Percentiles rank a stretch among this genome's conserved stretches.
phyloP scores from a whole-genome alignment of 2,113 vertebrate species.

The Rhinolophus sinicus region DNA sequence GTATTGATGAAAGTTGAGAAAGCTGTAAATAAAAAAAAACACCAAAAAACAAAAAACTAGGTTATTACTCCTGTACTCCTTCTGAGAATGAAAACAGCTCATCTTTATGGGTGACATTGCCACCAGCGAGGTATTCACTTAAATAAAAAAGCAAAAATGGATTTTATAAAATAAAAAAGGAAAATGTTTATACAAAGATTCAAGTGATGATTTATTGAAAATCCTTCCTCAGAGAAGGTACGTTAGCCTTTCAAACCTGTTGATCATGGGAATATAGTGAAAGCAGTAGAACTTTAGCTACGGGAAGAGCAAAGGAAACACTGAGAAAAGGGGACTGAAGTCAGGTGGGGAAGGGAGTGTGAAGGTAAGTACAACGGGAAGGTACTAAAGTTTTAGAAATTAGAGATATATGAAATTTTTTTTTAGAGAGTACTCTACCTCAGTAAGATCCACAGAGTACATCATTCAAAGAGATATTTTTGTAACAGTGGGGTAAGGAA shows the following conservation, averaged over 20 bases:
- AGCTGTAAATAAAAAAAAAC: background rate
- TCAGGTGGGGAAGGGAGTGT: accelerated
- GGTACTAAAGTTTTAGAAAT: background rate
- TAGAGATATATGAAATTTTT: background rate
- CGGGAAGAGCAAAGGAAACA: background rate
- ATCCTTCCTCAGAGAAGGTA: background rate
- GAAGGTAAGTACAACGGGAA: background rate
- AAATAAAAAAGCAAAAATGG: background rate
- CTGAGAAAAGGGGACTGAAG: background rate
- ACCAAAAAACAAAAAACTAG: too few relatives aligned
- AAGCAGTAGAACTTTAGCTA: background rate
- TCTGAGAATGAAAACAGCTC: background rate
- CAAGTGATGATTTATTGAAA: background rate
- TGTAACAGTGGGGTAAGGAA: background rate
- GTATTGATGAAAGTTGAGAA: background rate
- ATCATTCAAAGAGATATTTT: background rate
- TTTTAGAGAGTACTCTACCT: background rate
- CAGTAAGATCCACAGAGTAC: background rate
- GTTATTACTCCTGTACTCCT: background rate
- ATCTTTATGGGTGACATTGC: background rate
- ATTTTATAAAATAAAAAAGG: background rate
- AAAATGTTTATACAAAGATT: background rate
- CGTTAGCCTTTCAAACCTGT: background rate
- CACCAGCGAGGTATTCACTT: background rate
- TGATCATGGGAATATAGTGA: background rate